phyloP scores from a whole-genome alignment of 2,113 vertebrate species.

The Cranoglanis bouderius region DNA sequence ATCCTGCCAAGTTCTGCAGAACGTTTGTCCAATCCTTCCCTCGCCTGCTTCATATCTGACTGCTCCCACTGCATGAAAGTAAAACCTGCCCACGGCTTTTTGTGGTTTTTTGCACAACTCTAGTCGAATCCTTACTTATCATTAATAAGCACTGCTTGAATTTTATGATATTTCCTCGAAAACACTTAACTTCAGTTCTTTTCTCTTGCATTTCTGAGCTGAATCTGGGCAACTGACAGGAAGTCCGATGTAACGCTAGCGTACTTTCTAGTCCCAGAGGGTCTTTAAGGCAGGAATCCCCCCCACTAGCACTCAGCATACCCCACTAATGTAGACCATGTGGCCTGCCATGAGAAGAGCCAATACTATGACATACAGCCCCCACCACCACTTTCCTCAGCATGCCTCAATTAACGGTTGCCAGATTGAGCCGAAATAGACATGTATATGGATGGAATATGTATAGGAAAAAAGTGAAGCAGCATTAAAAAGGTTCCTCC shows the following conservation, averaged over 20 bases:
- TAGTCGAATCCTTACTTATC: no score
- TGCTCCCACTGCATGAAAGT: background rate
- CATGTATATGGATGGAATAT: background rate
- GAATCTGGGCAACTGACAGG: constrained; percentile 32
- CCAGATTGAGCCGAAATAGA: constrained; percentile 38
- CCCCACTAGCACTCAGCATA: constrained; percentile 42
- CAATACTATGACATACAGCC: constrained; percentile 24
- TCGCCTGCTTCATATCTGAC: background rate
- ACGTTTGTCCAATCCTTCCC: background rate
- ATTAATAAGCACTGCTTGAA: background rate
- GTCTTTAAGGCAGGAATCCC: constrained; percentile 46
- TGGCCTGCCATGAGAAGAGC: constrained; percentile 36
- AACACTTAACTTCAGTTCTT: background rate
- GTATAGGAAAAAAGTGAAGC: background rate
- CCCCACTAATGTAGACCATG: constrained; percentile 54
- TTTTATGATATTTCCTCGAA: background rate
- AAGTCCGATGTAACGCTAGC: constrained; percentile 34
- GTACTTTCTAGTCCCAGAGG: constrained; percentile 25
- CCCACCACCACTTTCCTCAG: background rate
- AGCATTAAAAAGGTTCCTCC: background rate
- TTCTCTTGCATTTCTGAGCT: constrained; percentile 11
- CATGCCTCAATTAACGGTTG: constrained; percentile 22
- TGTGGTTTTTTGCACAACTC: no score
- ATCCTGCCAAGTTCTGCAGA: background rate
- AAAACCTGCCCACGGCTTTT: background rate